Conservation (phyloP, 2,113 vertebrate genomes). For the Bombycilla garrulus region DNA sequence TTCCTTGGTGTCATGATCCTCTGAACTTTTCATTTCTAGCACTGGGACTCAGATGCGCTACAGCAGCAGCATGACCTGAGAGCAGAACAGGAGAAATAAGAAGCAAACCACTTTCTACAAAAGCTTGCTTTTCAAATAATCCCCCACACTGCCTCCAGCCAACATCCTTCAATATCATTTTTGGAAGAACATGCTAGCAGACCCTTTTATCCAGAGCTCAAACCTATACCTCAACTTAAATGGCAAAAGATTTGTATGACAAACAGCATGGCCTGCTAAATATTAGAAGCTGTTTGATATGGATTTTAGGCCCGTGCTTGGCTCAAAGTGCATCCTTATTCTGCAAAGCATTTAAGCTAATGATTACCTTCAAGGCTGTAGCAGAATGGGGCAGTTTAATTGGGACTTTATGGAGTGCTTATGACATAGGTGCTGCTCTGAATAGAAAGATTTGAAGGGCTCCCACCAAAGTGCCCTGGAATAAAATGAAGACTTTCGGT, state of each 20-base stretch:
- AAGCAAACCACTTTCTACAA: background rate
- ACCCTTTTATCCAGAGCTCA: background rate
- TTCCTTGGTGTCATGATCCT: fast-evolving
- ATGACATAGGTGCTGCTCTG: conserved; percentile 8
- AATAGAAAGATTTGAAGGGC: background rate
- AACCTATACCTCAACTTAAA: background rate
- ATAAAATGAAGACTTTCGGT: background rate
- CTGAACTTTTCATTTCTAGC: background rate
- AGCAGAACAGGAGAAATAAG: background rate
- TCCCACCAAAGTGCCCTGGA: background rate
- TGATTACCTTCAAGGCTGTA: background rate
- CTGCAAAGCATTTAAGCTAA: background rate
- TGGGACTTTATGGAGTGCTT: background rate
- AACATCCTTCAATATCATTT: background rate
- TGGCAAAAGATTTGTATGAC: background rate
- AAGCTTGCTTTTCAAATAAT: background rate
- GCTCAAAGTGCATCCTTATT: background rate
- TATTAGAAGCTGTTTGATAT: background rate
- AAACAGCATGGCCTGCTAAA: background rate
- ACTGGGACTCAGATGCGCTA: background rate
- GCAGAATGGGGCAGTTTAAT: background rate
- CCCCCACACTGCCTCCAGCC: background rate
- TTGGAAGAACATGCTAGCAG: background rate
- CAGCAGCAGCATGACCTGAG: background rate
- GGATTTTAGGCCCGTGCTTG: background rate